Evolutionary conservation across 2,888 invertebrate species (phyloP), one percentile per base, ranked within the genome.

Genomic region (Graphium colonna): DNA sequence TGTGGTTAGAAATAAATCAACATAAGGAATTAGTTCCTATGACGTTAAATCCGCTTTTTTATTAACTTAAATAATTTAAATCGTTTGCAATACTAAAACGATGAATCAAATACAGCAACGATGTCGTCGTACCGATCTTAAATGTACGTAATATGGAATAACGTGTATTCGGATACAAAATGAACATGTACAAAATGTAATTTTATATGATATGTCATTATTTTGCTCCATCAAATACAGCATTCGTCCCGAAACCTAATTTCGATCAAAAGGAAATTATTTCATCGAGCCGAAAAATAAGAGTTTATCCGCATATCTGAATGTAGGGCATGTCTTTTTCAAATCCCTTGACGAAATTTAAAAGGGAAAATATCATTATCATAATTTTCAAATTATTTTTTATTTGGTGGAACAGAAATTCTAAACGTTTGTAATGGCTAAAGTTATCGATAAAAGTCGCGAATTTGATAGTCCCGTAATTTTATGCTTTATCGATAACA

Each of bases 281-380:
- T 58, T 48, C 57, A 60, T 38, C 59, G 55, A 62, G 36, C 55
- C 56, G 56, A 52, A 52, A 58, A 61, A 60, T 63, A 60, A 58
- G 57, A 56, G 38, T 56, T 55, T 53, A 49, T 48, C 52, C 36
- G 42, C 36, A 49, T 50, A 58, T 51, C 46, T 33, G 47, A 51
- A 39, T 44, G 28, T 17, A 18, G 31, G 39, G 40, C 51, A 17
- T 45, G 28, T 44, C 18, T 43, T 48, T 52, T 40, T 36, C 41
- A 16, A 45, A 28, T 51, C 50, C 44, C n/a, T 42, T 7, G 3
- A 8, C 9, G n/a, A n/a, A 1, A 9, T 33, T 18, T 31, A 5
- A 7, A 26, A 5, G 26, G 7, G 7, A 26, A 26, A 26, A 26
- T 26, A 26, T 26, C 26, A 7, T 26, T 26, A 26, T 26, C n/a